Percentiles rank a stretch among this genome's conserved stretches.
Conservation (phyloP, 1,140 invertebrate species). For the Zaprionus davidi region DNA sequence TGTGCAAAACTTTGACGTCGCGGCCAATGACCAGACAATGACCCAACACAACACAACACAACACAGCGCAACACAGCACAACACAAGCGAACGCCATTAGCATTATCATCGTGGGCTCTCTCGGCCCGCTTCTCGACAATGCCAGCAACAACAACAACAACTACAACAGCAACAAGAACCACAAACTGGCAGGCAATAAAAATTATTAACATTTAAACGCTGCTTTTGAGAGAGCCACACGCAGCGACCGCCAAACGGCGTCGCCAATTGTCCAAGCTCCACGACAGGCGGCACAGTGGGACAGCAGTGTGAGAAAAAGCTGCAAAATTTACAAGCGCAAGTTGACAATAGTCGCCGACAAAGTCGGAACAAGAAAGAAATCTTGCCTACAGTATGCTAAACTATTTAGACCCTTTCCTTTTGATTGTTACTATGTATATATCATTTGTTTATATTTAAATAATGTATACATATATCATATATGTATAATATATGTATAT, state of each 20-base stretch:
- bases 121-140: slow-evolving; percentile 24
- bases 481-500: too few relatives aligned
- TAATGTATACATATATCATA: too few relatives aligned
- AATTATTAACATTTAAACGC: slow-evolving; percentile 81
- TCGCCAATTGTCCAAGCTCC: slow-evolving; percentile 59
- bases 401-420: too few relatives aligned
- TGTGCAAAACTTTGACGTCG: slow-evolving; percentile 69
- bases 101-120: slow-evolving; percentile 67
- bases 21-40: slow-evolving; percentile 83
- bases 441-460: too few relatives aligned
- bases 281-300: slow-evolving; percentile 51
- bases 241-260: slow-evolving; percentile 55
- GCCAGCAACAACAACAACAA: slow-evolving; percentile 35
- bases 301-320: too few relatives aligned
- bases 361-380: background rate
- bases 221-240: slow-evolving; percentile 62
- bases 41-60: slow-evolving; percentile 61
- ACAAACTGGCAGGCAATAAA: slow-evolving; percentile 70
- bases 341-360: background rate
- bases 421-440: too few relatives aligned
- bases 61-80: slow-evolving; percentile 43
- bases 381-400: background rate
- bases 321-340: background rate
- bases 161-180: slow-evolving; percentile 35
- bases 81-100: slow-evolving; percentile 68